phyloP scores from a whole-genome alignment of 35 echinoderm and acorn worm genomes.

The Hemicentrotus pulcherrimus region DNA sequence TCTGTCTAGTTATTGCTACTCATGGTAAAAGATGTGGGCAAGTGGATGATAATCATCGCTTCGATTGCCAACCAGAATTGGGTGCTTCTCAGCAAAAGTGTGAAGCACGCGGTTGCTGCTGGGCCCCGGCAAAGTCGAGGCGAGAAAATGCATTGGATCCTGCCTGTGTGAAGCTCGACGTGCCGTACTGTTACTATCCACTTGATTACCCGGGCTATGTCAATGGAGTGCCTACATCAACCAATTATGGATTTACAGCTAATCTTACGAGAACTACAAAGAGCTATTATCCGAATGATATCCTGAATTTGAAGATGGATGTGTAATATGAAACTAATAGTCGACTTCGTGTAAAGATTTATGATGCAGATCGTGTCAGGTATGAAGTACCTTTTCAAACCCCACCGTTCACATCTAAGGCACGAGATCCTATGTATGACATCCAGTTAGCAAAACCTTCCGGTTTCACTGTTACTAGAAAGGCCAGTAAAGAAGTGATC shows the following conservation, averaged over 20 bases:
- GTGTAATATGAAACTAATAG: conserved; percentile 77
- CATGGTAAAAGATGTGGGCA: not conserved
- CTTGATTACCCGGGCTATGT: conserved; percentile 74
- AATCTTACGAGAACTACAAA: conserved; percentile 67
- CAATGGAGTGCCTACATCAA: conserved; percentile 49
- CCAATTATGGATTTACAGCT: conserved; percentile 79
- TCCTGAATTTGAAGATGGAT: conserved; percentile 80
- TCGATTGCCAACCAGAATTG: conserved; percentile 78
- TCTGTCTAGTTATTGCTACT: not conserved
- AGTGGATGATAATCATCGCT: conserved; percentile 31
- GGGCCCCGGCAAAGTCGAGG: conserved; percentile 40
- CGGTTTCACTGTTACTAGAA: conserved; percentile 77
- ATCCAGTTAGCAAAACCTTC: conserved; percentile 68
- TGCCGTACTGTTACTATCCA: conserved; percentile 94
- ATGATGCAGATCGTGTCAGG: conserved; percentile 69
- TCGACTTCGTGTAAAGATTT: conserved; percentile 95
- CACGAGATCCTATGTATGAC: conserved; percentile 65
- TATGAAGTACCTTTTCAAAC: conserved; percentile 92
- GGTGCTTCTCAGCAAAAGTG: conserved; percentile 67
- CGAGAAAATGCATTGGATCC: not conserved
- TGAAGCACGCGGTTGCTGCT: conserved; percentile 89
- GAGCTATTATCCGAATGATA: conserved; percentile 85
- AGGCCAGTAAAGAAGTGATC: conserved; percentile 52
- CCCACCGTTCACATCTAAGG: conserved; percentile 73
- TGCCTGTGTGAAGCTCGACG: conserved; percentile 18